Base-by-base conservation (phyloP, 2,797 vertebrate species). In the Catostomus latipinnis region DNA sequence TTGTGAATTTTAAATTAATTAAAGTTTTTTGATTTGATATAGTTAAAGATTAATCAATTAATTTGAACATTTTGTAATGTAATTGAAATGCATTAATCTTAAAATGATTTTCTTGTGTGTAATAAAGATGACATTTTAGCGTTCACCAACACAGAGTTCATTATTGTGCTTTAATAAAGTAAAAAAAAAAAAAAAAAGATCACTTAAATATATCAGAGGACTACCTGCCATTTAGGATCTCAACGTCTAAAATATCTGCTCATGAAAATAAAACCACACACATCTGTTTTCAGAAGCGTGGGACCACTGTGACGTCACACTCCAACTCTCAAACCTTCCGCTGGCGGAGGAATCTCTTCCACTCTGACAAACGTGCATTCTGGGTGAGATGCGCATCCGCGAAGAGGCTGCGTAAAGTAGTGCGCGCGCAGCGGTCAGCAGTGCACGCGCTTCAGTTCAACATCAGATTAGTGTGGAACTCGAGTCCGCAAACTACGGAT, bases 401-500 rank as follows among this genome's bases (percentile, higher is more conserved):
- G 34, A 3, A 34, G 34, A 81, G 73, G 88, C 86, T 85, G 83
- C 49, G 46, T 8, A 8, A 88, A 89, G 82, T 71, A 75, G 34
- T 34, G 82, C 67, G 5, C 49, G 61, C 78, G 49, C 60, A 73
- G 67, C 75, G 72, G 53, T 60, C 43, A 69, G 80, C 67, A 34
- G 87, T 84, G 90, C 83, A 71, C 80, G 78, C 67, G 56, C 68
- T 60, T 5, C 13, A 0, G 5, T 6, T 3, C 18, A 62, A 43
- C 60, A 65, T 45, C 70, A 10, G 65, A 74, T n/a, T 22, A 18
- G 71, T 70, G 91, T 71, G 87, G 84, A 69, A 81, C 76, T 71
- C 84, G 86, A 87, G 88, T 88, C 83, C 74, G 78, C 84, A 86
- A 65, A 84, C 75, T 82, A 61, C 75, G 84, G 69, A 84, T 75